Conservation (phyloP, 2,888 invertebrate genomes). For the Clepsis dumicolana region DNA sequence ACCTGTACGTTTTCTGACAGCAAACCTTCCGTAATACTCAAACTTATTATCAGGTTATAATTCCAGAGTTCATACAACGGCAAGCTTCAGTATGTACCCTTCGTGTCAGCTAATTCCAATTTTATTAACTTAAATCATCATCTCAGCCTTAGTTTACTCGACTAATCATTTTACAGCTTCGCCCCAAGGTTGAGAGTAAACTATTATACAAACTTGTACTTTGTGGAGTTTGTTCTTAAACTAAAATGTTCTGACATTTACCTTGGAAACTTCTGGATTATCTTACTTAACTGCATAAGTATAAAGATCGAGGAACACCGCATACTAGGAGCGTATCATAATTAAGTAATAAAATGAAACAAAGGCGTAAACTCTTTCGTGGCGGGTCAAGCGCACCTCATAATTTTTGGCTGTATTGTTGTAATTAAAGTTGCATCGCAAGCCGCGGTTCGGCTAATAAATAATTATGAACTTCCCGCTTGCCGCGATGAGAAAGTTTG, state of each 20-base stretch:
- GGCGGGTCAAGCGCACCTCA: conserved; percentile 61
- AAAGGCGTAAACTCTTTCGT: neutral
- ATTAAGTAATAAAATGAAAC: neutral
- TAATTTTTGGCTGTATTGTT: conserved; percentile 71
- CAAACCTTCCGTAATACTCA: neutral
- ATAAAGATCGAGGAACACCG: neutral
- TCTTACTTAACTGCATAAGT: conserved; percentile 16
- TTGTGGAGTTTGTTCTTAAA: conserved; percentile 9
- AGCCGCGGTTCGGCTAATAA: conserved; percentile 67
- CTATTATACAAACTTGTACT: conserved; percentile 18
- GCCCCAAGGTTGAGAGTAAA: conserved; percentile 7
- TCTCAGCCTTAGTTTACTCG: conserved; percentile 9
- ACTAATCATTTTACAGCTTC: conserved; percentile 22
- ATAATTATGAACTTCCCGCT: conserved; percentile 76
- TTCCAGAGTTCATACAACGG: neutral
- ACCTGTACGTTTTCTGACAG: neutral
- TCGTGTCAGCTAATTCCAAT: conserved; percentile 8
- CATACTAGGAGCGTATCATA: conserved; percentile 7
- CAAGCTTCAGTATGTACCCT: neutral
- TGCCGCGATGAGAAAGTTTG: conserved; percentile 74
- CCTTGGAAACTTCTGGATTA: conserved; percentile 21
- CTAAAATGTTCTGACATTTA: conserved; percentile 21
- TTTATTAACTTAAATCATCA: conserved; percentile 30
- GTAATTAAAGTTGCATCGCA: conserved; percentile 72
- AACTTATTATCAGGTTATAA: neutral